Conservation (phyloP, 2,888 invertebrate genomes). For the Anticlea derivata region DNA sequence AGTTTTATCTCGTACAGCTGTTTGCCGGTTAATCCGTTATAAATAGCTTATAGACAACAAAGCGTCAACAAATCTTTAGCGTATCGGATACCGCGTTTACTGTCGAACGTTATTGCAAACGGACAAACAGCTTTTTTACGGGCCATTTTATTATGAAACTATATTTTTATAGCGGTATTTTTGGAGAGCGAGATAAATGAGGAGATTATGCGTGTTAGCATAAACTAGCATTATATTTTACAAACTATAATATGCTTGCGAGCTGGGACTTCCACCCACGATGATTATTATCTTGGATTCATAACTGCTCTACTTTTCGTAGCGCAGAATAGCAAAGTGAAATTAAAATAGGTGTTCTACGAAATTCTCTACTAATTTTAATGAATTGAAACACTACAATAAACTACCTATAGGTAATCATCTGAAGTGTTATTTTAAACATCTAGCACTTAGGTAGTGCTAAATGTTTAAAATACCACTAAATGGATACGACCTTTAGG, state of each 20-base stretch:
- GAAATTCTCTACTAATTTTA: neutral
- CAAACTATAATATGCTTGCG: slow-evolving; percentile 10
- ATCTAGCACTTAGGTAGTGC: no score
- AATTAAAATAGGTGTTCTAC: neutral
- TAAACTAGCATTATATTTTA: slow-evolving; percentile 20
- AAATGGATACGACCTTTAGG: no score
- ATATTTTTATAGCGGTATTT: slow-evolving; percentile 39
- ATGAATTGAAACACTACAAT: no score
- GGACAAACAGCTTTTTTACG: slow-evolving; percentile 40
- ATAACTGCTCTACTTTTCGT: slow-evolving; percentile 17
- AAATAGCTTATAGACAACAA: slow-evolving; percentile 76
- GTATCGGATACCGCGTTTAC: slow-evolving; percentile 42
- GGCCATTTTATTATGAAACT: slow-evolving; percentile 43
- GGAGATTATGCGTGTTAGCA: slow-evolving; percentile 22
- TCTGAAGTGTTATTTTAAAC: neutral
- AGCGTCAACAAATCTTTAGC: slow-evolving; percentile 57
- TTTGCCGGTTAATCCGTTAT: slow-evolving; percentile 73
- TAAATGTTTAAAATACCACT: no score
- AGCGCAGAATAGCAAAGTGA: neutral
- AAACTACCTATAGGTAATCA: no score
- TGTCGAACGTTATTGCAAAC: slow-evolving; percentile 48
- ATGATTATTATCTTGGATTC: slow-evolving; percentile 18
- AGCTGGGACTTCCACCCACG: slow-evolving; percentile 23
- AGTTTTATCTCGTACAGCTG: slow-evolving; percentile 76
- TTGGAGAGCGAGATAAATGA: slow-evolving; percentile 21